A percentile compares a stretch with the other conserved stretches of the same genome.
Evolutionary conservation across 2,113 vertebrate species (phyloP).

Genomic region (Pluvianellus socialis): DNA sequence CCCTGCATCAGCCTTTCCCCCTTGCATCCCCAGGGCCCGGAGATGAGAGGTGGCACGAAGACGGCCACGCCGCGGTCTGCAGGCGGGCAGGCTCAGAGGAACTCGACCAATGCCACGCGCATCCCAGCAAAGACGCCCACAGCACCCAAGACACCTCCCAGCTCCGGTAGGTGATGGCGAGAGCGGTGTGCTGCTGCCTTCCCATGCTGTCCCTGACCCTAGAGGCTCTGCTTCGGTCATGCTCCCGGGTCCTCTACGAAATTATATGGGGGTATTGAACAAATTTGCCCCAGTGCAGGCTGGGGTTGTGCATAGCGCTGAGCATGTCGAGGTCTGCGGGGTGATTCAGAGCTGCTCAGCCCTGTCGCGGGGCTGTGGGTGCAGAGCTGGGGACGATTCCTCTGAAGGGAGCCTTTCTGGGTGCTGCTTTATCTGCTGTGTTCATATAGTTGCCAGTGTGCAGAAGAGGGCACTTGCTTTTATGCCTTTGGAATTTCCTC

Average conservation of each 20-base stretch:
- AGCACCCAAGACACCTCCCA: constrained; percentile 78
- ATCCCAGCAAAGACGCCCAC: constrained; percentile 84
- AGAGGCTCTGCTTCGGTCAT: background rate
- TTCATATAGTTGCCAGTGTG: rapidly evolving
- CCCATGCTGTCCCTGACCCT: rapidly evolving
- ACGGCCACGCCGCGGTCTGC: constrained; percentile 45
- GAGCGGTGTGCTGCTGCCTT: background rate
- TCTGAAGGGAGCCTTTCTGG: background rate
- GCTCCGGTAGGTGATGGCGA: constrained; percentile 59
- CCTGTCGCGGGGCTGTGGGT: background rate
- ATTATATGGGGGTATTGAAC: background rate
- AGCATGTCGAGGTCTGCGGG: background rate
- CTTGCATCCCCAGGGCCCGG: constrained; percentile 58
- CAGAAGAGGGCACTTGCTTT: background rate
- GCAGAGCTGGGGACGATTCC: background rate
- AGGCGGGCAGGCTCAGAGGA: constrained; percentile 74
- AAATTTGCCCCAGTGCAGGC: background rate
- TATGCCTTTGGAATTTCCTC: background rate
- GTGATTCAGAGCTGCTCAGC: background rate
- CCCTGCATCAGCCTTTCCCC: background rate
- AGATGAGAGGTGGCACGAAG: constrained; percentile 74
- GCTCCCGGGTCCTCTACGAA: background rate
- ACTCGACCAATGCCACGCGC: constrained; percentile 80
- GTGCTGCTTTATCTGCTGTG: background rate
- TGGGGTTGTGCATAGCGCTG: rapidly evolving